Evolutionary conservation across 2,113 vertebrate species (phyloP), one percentile per base, ranked within the genome.

Genomic region (Epinephelus moara): DNA sequence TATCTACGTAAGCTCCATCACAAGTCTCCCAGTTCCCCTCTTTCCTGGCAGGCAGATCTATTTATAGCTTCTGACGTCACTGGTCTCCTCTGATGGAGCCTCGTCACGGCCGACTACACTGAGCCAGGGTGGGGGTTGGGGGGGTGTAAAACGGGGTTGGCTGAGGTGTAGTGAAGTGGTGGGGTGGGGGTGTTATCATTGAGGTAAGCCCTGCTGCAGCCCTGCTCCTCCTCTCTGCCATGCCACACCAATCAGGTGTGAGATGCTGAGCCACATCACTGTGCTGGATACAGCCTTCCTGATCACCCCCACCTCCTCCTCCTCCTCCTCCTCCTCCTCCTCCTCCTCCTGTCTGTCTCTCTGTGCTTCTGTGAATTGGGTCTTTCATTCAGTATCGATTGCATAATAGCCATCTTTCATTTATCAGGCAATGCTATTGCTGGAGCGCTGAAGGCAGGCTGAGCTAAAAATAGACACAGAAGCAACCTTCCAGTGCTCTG

Each of bases 1-100:
- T 47, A 30, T 70, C 85, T 82, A 88, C 81, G 85, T 90, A 70
- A 87, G 83, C 80, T 47, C 85, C 53, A 62, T 84, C 88, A 82
- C 76, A 72, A 84, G 80, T 82, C 85, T 81, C 87, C 71, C 82
- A 79, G 85, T 80, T 85, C 87, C 88, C 85, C 88, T 80, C 78
- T 83, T 91, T 89, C 69, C 74, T 88, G 66, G 75, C 85, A 86
- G 78, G 76, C 68, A 69, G 82, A 68, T 82, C 92, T 94, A 94
- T 94, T 92, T 93, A 62, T 93, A 93, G 88, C 82, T 53, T 68
- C 81, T 93, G 89, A 93, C 92, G 86, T 91, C 93, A 91, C 80
- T 53, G 86, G 81, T 84, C 82, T 85, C 84, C 82, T 91, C 86
- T 87, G 89, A 90, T 89, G 81, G 84, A 83, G 87, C 87, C 80